Conservation (phyloP, 2,797 vertebrate genomes). For the Platalea minor region DNA sequence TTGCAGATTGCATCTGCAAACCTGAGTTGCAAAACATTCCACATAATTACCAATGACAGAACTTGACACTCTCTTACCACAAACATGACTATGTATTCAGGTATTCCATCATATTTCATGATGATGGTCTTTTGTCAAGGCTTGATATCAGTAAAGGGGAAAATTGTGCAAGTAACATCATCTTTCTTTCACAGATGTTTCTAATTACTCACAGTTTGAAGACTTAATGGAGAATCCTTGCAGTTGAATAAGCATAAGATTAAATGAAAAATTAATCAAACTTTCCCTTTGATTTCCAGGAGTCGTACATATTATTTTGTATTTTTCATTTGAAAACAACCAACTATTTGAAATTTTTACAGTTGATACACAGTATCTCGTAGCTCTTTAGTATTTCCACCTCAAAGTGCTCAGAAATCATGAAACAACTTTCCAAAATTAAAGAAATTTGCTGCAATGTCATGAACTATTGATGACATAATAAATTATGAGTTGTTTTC, state of each 20-base stretch:
- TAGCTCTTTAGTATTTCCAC: background rate
- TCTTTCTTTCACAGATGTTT: background rate
- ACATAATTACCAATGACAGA: background rate
- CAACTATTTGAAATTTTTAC: background rate
- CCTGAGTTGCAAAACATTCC: background rate
- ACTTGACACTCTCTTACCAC: background rate
- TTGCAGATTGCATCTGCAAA: background rate
- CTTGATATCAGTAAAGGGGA: background rate
- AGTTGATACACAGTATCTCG: background rate
- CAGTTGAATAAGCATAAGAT: background rate
- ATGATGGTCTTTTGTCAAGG: background rate
- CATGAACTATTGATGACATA: background rate
- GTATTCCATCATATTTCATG: background rate
- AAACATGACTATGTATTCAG: background rate
- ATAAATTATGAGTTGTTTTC: background rate
- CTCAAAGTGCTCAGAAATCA: background rate
- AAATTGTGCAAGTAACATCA: background rate
- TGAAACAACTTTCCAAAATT: background rate
- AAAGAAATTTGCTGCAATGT: background rate
- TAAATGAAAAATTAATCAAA: background rate
- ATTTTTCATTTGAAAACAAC: background rate
- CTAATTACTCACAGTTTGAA: background rate
- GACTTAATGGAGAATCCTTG: background rate
- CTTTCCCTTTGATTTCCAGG: background rate
- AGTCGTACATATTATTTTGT: background rate